Percentiles rank a stretch among this genome's conserved stretches.
These are phyloP conservation scores for Torymus aiolomorphi DNA, from an alignment of 2,888 invertebrate species.

Conservation along the genomic window DNA sequence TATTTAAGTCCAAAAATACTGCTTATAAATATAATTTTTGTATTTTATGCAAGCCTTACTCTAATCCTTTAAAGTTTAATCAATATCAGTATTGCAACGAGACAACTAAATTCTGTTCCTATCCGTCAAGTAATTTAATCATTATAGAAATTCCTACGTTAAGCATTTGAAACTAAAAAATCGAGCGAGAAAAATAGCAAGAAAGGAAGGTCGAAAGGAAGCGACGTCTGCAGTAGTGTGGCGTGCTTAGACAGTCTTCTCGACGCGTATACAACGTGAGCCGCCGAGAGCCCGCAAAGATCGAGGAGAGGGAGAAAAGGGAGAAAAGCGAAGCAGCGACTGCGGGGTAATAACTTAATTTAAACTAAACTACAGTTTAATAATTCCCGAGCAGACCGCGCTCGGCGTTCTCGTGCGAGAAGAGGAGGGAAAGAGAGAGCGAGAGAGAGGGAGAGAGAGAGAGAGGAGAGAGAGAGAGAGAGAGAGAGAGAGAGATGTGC, in stretches of 20 bases:
- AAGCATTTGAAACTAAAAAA: not conserved
- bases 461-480: conserved; percentile 29
- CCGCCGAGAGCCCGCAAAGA: conserved; percentile 17
- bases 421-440: conserved; percentile 32
- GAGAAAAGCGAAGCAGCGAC: conserved; percentile 68
- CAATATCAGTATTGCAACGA: too few species aligned
- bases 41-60: too few species aligned
- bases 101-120: too few species aligned
- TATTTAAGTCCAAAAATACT: too few species aligned
- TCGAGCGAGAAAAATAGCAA: conserved; percentile 27
- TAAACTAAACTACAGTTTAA: conserved; percentile 77
- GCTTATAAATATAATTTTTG: too few species aligned
- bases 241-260: not conserved
- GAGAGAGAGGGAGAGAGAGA: conserved; percentile 22
- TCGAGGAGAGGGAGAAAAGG: conserved; percentile 46
- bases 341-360: conserved; percentile 76
- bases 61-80: too few species aligned
- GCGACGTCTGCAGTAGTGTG: conserved; percentile 59
- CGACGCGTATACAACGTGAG: not conserved
- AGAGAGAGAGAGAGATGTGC: conserved; percentile 63
- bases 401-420: conserved; percentile 31
- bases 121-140: too few species aligned
- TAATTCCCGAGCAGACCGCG: conserved; percentile 74
- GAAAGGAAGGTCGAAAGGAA: conserved; percentile 56
- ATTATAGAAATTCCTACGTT: too few species aligned